phyloP scores from a whole-genome alignment of 2,797 vertebrate genomes.

The Orientallactaga sibirica region DNA sequence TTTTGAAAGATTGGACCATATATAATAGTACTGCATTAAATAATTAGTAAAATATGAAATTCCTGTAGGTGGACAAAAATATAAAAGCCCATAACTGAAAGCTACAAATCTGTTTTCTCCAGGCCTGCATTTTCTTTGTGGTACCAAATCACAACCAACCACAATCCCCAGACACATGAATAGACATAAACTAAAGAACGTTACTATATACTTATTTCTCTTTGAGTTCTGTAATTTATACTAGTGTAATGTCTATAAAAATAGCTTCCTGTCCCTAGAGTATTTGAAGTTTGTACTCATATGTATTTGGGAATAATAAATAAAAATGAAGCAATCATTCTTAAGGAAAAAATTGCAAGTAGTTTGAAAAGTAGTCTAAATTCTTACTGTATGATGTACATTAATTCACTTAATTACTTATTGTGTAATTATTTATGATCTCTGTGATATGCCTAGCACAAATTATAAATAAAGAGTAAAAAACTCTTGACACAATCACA shows the following conservation, averaged over 20 bases:
- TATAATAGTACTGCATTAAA: conserved; percentile 5
- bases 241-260: not conserved
- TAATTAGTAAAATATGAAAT: not conserved
- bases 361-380: not conserved
- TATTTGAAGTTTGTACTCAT: not conserved
- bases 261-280: not conserved
- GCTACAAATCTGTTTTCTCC: not conserved
- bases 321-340: not conserved
- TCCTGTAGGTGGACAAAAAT: not conserved
- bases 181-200: not conserved
- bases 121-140: not conserved
- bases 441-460: not conserved
- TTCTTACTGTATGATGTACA: not conserved
- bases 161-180: not conserved
- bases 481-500: not conserved
- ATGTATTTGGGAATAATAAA: not conserved
- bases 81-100: not conserved
- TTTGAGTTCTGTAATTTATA: not conserved
- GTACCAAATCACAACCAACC: not conserved
- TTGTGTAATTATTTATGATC: not conserved
- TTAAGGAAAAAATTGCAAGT: not conserved
- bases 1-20: not conserved
- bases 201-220: not conserved
- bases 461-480: not conserved
- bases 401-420: not conserved